Conservation (phyloP, 2,797 vertebrate species). For the Acanthurus lineatus region DNA sequence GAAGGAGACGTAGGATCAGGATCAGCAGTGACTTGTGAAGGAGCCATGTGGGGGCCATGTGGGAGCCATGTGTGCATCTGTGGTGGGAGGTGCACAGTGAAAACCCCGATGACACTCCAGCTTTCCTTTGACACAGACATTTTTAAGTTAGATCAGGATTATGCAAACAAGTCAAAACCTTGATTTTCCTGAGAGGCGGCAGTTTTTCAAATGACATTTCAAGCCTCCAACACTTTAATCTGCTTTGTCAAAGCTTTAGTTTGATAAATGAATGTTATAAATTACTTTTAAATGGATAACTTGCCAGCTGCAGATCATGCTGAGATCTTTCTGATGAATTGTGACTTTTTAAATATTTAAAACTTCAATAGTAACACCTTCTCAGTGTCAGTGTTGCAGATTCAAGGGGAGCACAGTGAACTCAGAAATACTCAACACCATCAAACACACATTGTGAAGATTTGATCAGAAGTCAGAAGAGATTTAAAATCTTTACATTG, state of each 20-base stretch:
- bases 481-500: neutral
- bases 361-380: neutral
- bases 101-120: neutral
- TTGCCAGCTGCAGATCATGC: neutral
- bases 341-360: neutral
- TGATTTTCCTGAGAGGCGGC: too few relatives aligned
- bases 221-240: neutral
- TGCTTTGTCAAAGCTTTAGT: too few relatives aligned
- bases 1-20: neutral
- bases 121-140: neutral
- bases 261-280: too few relatives aligned
- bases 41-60: slow-evolving; percentile 6
- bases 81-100: slow-evolving; percentile 9
- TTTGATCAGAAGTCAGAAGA: neutral
- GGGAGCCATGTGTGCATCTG: slow-evolving; percentile 34
- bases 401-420: neutral
- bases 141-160: neutral
- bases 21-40: neutral
- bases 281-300: too few relatives aligned
- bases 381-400: neutral
- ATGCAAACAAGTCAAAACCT: neutral
- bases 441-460: neutral
- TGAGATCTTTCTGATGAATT: neutral
- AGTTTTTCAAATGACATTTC: neutral
- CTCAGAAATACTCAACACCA: neutral